Conservation (phyloP, 64 coral and sea anemone genomes). For the Acropora tenuis region DNA sequence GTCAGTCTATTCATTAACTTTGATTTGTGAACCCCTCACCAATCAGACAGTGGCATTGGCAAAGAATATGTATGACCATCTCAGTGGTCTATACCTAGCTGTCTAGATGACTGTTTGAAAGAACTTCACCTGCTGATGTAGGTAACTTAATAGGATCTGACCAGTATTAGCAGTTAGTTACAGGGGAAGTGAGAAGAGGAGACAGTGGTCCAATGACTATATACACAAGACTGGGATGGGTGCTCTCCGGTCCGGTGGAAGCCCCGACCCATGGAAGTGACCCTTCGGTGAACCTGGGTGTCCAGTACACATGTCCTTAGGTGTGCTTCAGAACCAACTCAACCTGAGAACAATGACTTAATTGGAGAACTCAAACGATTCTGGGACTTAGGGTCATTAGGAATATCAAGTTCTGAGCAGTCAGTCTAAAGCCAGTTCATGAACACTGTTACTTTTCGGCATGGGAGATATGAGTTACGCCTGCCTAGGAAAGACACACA, state of each 20-base stretch:
- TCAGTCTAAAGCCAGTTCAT: conserved; percentile 46
- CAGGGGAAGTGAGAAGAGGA: conserved; percentile 41
- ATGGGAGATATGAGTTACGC: conserved; percentile 54
- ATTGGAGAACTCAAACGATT: conserved; percentile 40
- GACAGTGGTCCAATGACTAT: conserved; percentile 4
- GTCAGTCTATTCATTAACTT: conserved; percentile 30
- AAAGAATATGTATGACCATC: conserved; percentile 2
- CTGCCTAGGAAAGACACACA: conserved; percentile 58
- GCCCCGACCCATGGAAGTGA: conserved; percentile 4
- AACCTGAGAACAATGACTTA: not conserved
- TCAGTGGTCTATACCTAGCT: conserved; percentile 6
- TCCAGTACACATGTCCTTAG: conserved; percentile 37
- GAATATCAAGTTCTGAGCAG: conserved; percentile 30
- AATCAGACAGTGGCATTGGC: not conserved
- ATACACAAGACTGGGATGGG: conserved; percentile 26
- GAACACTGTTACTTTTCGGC: conserved; percentile 21
- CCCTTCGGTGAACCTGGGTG: conserved; percentile 20
- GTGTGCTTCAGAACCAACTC: conserved; percentile 9
- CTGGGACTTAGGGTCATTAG: conserved; percentile 56
- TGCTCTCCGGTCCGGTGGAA: conserved; percentile 35
- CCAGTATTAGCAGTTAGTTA: conserved; percentile 51
- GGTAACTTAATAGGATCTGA: conserved; percentile 49
- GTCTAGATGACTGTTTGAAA: not conserved
- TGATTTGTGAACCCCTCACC: conserved; percentile 44
- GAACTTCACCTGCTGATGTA: conserved; percentile 12